A percentile compares a stretch with the other conserved stretches of the same genome.
phyloP scores from a whole-genome alignment of 2,797 vertebrate genomes.

The Schizopygopsis malacanthus region DNA sequence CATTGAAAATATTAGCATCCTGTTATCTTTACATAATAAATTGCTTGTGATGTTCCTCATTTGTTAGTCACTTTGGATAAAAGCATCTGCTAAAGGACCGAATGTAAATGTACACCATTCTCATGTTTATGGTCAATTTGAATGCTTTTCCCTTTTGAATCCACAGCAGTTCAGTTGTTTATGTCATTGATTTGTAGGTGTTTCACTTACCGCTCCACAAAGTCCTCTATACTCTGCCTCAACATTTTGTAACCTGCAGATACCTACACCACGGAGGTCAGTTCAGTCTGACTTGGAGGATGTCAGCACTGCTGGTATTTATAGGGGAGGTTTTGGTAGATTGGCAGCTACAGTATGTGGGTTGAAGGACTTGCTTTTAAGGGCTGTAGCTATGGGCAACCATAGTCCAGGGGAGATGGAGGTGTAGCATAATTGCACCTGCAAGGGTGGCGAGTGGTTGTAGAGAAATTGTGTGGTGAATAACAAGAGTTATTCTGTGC shows the following conservation, averaged over 20 bases:
- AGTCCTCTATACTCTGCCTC: background rate
- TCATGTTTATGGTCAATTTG: background rate
- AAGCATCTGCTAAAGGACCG: background rate
- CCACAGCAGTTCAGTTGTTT: background rate
- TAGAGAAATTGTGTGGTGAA: background rate
- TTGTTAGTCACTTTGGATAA: background rate
- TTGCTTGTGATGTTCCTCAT: constrained; percentile 1
- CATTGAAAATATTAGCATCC: background rate
- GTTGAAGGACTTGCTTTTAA: background rate
- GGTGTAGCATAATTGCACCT: constrained; percentile 13
- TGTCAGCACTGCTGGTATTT: background rate
- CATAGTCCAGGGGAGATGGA: background rate
- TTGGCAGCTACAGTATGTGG: background rate
- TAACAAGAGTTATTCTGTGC: background rate
- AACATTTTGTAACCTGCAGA: background rate
- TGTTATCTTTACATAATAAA: background rate
- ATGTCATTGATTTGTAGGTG: background rate
- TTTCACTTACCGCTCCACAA: background rate
- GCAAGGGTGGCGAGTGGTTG: background rate
- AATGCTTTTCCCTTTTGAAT: background rate
- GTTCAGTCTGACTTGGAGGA: background rate
- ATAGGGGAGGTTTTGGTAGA: background rate
- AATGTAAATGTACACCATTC: background rate
- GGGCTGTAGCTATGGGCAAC: constrained; percentile 1
- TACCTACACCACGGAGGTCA: background rate